phyloP scores from a whole-genome alignment of 2,797 vertebrate species.

The Typhlichthys subterraneus region DNA sequence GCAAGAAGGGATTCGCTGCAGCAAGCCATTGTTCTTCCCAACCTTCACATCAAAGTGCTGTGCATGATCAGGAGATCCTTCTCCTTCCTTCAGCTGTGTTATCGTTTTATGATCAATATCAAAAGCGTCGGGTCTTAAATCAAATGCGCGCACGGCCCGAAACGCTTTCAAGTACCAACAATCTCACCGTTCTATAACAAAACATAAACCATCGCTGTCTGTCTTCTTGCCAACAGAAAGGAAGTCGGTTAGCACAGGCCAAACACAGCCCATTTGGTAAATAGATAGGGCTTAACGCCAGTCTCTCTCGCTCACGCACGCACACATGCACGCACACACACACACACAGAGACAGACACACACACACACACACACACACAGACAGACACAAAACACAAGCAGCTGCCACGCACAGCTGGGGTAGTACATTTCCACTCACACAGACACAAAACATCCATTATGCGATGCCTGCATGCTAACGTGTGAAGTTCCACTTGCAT shows the following conservation, averaged over 20 bases:
- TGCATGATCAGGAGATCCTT: constrained; percentile 66
- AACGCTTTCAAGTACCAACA: constrained; percentile 73
- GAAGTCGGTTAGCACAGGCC: constrained; percentile 70
- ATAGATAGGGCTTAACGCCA: constrained; percentile 3
- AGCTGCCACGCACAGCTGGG: background rate
- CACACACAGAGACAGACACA: constrained; percentile 4
- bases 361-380: background rate
- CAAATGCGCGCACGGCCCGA: constrained; percentile 56
- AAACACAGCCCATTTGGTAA: constrained; percentile 65
- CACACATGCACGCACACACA: background rate
- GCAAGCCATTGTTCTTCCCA: constrained; percentile 66
- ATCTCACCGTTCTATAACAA: constrained; percentile 62
- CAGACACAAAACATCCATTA: too few species aligned
- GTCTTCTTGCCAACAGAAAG: constrained; percentile 71
- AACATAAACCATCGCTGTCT: constrained; percentile 61
- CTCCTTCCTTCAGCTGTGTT: constrained; percentile 73
- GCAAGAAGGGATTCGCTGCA: constrained; percentile 46
- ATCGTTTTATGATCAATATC: constrained; percentile 75
- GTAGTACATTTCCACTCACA: background rate
- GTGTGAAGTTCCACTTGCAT: too few species aligned
- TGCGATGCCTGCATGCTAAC: too few species aligned
- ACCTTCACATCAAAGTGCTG: constrained; percentile 71
- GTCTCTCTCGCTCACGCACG: background rate
- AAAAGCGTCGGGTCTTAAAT: constrained; percentile 71
- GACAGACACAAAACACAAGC: background rate